Conservation (phyloP, 2,113 vertebrate genomes). For the Ictalurus furcatus region DNA sequence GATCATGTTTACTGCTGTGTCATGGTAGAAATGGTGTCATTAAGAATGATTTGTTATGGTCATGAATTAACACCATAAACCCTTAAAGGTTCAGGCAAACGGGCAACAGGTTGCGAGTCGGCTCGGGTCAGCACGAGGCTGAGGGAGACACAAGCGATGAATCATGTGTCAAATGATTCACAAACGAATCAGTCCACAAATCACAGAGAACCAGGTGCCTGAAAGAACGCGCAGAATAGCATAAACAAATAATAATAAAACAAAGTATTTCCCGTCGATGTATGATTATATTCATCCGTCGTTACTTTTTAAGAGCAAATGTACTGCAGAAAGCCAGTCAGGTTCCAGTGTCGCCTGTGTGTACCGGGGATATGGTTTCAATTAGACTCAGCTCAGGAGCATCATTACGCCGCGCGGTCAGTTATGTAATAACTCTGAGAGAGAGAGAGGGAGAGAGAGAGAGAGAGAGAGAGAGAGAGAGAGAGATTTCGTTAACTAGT, state of each 20-base stretch:
- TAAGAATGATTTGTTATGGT: slow-evolving; percentile 20
- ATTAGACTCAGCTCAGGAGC: slow-evolving; percentile 29
- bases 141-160: background rate
- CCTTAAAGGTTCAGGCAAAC: background rate
- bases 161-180: background rate
- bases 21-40: slow-evolving; percentile 18
- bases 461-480: slow-evolving; percentile 24
- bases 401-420: slow-evolving; percentile 16
- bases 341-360: slow-evolving; percentile 20
- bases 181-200: background rate
- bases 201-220: background rate
- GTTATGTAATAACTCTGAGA: slow-evolving; percentile 31
- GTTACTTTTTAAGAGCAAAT: background rate
- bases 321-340: background rate
- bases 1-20: slow-evolving; percentile 30
- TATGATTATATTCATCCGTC: background rate
- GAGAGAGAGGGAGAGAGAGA: slow-evolving; percentile 29
- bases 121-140: background rate
- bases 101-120: slow-evolving; percentile 18
- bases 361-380: slow-evolving; percentile 27
- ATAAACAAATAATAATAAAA: background rate
- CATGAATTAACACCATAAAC: slow-evolving; percentile 26
- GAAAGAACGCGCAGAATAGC: background rate
- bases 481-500: background rate
- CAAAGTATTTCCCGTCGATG: background rate